These are phyloP conservation scores for Hylaeus volcanicus DNA, from an alignment of 1,140 invertebrate species.

Conservation along the genomic window DNA sequence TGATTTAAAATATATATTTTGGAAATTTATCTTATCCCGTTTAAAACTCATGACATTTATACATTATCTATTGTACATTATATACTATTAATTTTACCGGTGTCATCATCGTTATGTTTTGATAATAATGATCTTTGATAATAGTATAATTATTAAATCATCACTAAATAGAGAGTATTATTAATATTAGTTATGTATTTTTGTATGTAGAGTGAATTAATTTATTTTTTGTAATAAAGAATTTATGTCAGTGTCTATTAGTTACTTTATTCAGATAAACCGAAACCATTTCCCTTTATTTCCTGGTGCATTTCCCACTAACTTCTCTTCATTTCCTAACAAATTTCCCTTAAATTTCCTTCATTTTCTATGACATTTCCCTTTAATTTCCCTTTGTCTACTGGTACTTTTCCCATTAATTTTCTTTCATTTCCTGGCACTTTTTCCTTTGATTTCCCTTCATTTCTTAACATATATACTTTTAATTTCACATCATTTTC, in stretches of 20 bases:
- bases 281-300: background rate
- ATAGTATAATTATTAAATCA: constrained; percentile 63
- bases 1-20: constrained; percentile 26
- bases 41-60: constrained; percentile 17
- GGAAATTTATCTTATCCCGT: constrained; percentile 13
- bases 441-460: too few relatives aligned
- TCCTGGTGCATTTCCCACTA: too few relatives aligned
- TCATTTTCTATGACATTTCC: too few relatives aligned
- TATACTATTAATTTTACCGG: constrained; percentile 55
- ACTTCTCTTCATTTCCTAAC: too few relatives aligned
- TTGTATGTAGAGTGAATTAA: constrained; percentile 76
- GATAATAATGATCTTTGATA: constrained; percentile 48
- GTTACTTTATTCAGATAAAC: background rate
- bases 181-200: constrained; percentile 75
- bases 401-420: too few relatives aligned
- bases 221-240: constrained; percentile 77
- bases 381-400: too few relatives aligned
- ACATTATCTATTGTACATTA: constrained; percentile 48
- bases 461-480: too few relatives aligned
- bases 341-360: too few relatives aligned
- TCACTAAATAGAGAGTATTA: constrained; percentile 73
- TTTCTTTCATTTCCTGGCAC: too few relatives aligned
- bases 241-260: constrained; percentile 68
- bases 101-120: constrained; percentile 31
- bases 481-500: too few relatives aligned